A percentile compares a stretch with the other conserved stretches of the same genome.
phyloP scores from a whole-genome alignment of 2,888 invertebrate genomes.

The Hipparchia sbordonii region DNA sequence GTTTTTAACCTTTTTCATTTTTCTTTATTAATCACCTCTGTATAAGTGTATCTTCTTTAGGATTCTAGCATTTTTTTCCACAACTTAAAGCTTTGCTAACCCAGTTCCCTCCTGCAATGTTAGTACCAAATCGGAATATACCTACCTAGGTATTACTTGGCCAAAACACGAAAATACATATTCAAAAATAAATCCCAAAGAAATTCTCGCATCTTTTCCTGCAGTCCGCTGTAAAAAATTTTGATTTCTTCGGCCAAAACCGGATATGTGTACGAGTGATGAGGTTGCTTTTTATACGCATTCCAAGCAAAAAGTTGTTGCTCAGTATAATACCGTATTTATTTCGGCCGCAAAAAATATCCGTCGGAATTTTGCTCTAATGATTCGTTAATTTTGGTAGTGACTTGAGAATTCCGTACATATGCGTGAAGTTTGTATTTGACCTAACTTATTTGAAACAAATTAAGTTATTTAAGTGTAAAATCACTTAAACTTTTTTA shows the following conservation, averaged over 20 bases:
- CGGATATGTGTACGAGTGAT: constrained; percentile 65
- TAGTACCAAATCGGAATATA: neutral
- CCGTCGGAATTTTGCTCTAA: constrained; percentile 71
- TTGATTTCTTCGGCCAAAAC: constrained; percentile 58
- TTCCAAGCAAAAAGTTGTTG: constrained; percentile 75
- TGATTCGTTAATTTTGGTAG: constrained; percentile 73
- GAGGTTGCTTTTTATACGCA: constrained; percentile 72
- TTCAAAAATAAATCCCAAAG: neutral
- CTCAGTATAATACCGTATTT: constrained; percentile 66
- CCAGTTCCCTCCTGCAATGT: too few species aligned
- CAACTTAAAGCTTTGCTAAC: too few species aligned
- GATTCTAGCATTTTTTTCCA: too few species aligned
- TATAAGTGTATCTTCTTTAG: too few species aligned
- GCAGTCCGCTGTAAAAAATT: constrained; percentile 50
- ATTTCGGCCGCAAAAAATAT: constrained; percentile 68
- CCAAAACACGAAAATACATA: constrained; percentile 8
- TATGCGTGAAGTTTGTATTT: constrained; percentile 54
- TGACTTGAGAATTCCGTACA: constrained; percentile 67
- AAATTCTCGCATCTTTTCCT: constrained; percentile 25
- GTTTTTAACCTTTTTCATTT: too few species aligned
- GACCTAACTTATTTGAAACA: constrained; percentile 33
- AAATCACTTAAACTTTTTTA: neutral
- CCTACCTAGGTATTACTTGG: neutral
- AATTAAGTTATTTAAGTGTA: neutral
- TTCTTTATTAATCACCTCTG: too few species aligned